Evolutionary conservation across 2,888 invertebrate species (phyloP).

Genomic region (Falcaria lacertinaria): DNA sequence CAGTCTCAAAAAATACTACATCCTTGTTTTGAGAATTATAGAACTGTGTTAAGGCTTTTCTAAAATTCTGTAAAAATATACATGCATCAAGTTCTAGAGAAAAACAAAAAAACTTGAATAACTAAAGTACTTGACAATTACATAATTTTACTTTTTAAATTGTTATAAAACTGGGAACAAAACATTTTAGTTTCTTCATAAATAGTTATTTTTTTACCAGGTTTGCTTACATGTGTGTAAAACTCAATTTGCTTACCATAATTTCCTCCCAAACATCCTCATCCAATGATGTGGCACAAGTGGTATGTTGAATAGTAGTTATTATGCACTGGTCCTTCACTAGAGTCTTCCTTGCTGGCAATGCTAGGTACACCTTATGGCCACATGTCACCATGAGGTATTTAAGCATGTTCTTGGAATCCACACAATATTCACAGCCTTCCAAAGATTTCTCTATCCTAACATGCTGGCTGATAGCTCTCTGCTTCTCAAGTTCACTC

Average conservation of each 20-base stretch:
- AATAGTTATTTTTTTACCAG: no score
- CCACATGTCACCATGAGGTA: conserved; percentile 91
- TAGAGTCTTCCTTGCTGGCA: conserved; percentile 90
- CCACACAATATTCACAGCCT: conserved; percentile 90
- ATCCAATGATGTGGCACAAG: conserved; percentile 90
- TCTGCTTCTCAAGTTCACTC: conserved; percentile 81
- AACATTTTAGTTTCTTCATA: no score
- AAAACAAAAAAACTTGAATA: no score
- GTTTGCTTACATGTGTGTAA: no score
- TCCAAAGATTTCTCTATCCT: conserved; percentile 85
- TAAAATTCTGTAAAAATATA: conserved; percentile 80
- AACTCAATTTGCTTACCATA: conserved; percentile 74
- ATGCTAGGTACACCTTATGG: conserved; percentile 88
- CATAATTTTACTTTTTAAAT: no score
- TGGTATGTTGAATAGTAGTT: conserved; percentile 88
- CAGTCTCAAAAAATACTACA: conserved; percentile 94
- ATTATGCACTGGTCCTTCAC: conserved; percentile 92
- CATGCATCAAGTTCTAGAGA: no score
- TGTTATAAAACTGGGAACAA: no score
- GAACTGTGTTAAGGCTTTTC: conserved; percentile 88
- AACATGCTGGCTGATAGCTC: conserved; percentile 87
- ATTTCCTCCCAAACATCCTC: conserved; percentile 97
- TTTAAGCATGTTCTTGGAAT: conserved; percentile 88
- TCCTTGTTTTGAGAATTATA: conserved; percentile 86
- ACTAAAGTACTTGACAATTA: no score